These are phyloP conservation scores for Cenopis cana DNA, from an alignment of 2,888 invertebrate genomes.

Conservation along the genomic window DNA sequence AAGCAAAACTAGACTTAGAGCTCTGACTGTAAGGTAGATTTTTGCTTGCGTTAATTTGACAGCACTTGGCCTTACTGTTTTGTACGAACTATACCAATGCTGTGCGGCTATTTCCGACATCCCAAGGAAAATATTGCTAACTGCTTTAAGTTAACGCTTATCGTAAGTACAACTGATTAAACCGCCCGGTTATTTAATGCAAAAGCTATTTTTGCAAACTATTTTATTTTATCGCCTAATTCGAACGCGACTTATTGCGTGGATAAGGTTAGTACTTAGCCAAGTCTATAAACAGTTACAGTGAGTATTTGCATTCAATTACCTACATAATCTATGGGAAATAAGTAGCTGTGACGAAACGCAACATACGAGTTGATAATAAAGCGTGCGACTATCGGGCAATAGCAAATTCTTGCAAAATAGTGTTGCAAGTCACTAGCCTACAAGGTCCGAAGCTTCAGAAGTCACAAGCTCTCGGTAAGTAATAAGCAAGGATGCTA, in stretches of 20 bases:
- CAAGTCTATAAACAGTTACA: constrained; percentile 9
- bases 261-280: constrained; percentile 7
- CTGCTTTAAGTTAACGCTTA: neutral
- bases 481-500: constrained; percentile 65
- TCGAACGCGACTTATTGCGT: neutral
- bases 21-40: too few species aligned
- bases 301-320: constrained; percentile 23
- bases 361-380: constrained; percentile 24
- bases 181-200: neutral
- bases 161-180: constrained; percentile 1
- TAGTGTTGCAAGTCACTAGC: constrained; percentile 22
- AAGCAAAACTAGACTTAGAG: too few species aligned
- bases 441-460: constrained; percentile 45
- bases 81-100: too few species aligned
- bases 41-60: too few species aligned
- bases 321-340: constrained; percentile 21
- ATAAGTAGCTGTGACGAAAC: constrained; percentile 29
- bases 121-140: neutral
- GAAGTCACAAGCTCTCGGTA: constrained; percentile 54
- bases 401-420: constrained; percentile 28
- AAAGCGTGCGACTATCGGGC: constrained; percentile 20
- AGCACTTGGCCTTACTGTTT: too few species aligned
- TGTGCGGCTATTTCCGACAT: too few species aligned
- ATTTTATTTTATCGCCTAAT: constrained; percentile 9
- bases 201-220: neutral